Evolutionary conservation across 2,888 invertebrate genomes (phyloP), one percentile per base, ranked within the genome.

Genomic region (Athalia circularis): DNA sequence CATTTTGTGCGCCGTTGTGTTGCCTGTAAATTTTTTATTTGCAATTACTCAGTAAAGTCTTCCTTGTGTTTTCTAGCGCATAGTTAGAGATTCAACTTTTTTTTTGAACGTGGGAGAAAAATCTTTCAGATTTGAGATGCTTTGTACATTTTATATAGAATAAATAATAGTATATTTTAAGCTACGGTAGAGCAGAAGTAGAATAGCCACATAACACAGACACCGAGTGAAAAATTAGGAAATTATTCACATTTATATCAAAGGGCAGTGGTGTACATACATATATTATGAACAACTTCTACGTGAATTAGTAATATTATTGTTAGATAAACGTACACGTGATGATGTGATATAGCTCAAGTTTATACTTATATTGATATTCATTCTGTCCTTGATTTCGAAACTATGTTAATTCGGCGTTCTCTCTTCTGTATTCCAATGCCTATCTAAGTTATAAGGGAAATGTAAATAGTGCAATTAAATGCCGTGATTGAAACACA

Each of bases 241-340:
- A 54, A 82, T 78, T 70, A 75, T 75, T 64, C 65, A 68, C 70
- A 79, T 65, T 76, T 75, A 79, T 81, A 81, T 81, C 79, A 80
- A 80, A 81, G 81, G 59, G 67, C 74, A 68, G 67, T 67, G 62
- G 59, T 57, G 54, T 79, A 70, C 43, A 57, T 52, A 64, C 70
- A 77, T 77, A 68, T n/a, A 77, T 50, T 61, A 57, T 62, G 13
- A 57, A 29, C 47, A 15, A 74, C 65, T 57, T 70, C 65, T 54
- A 72, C 50, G 72, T 80, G 72, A 79, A 45, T 81, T 68, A 68
- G 59, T 68, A 77, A 68, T 61, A 61, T 68, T 57, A 61, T 61
- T 70, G 61, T 68, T 67, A 61, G 68, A 68, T 45, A 68, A 54
- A 57, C 54, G 62, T 61, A 62, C 48, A 61, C 57, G 68, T 77